Evolutionary conservation across 2,797 vertebrate species (phyloP), one percentile per base, ranked within the genome.

Genomic region (Picus viridis): DNA sequence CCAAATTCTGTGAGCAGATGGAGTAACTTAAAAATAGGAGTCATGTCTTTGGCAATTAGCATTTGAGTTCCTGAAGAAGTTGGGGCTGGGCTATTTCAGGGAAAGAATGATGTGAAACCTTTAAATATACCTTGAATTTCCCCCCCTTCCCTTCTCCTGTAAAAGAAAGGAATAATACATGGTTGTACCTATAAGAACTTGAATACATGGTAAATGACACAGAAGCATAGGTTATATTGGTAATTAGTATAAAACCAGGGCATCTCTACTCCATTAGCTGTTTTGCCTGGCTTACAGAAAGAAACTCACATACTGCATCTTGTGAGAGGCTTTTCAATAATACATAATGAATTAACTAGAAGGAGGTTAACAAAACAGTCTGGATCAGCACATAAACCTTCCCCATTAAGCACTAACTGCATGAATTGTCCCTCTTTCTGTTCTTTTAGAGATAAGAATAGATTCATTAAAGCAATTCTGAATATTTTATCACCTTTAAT

Each of bases 401-500:
- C 89, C 79, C 82, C 65, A 85, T 91, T 94, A 94, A 93, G 70
- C 71, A 62, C 59, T 92, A 92, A 86, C 76, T 87, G 77, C 53
- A 32, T 93, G 82, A 91, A 92, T 62, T 94, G 24, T 70, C 49
- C 36, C 9, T 18, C 29, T 53, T 79, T 83, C 34, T 86, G 77
- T 88, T 83, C 71, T 47, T 92, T 81, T 73, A 41, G 65, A 67
- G 86, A 95, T 90, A 95, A 90, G 76, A 86, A 91, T 91, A 87
- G 76, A 87, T 86, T 93, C 68, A 81, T 96, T 95, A 92, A 90
- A 91, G 63, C 65, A 94, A 95, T 87, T 91, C 30, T 86, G 88
- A 93, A 91, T 96, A 93, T 96, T 94, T 95, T 78, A 78, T 90
- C 80, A 77, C 56, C 26, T 92, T 95, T 95, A 95, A 94, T 95